Evolutionary conservation across 2,113 vertebrate species (phyloP).

Genomic region (Bucco capensis): DNA sequence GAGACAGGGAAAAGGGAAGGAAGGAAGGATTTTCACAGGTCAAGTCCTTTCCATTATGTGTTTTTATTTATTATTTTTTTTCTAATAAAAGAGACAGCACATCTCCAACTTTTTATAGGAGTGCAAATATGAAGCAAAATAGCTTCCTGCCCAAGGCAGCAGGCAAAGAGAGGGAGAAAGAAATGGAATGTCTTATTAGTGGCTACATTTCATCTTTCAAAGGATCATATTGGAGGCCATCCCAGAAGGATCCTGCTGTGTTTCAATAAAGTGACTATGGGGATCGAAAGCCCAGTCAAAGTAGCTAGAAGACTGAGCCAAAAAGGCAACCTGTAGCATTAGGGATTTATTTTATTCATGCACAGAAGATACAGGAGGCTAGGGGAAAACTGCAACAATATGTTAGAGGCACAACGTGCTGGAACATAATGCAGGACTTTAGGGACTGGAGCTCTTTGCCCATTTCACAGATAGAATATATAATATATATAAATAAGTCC

Average conservation of each 20-base stretch:
- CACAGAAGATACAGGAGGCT: neutral
- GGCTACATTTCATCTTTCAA: conserved; percentile 56
- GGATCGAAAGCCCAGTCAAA: neutral
- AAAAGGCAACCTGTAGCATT: neutral
- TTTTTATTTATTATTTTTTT: neutral
- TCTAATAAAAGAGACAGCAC: neutral
- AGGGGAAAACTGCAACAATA: neutral
- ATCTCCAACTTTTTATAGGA: neutral
- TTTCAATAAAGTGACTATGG: conserved; percentile 26
- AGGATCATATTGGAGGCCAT: conserved; percentile 48
- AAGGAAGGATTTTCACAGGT: neutral
- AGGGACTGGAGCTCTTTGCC: neutral
- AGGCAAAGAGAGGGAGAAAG: neutral
- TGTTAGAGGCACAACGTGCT: neutral
- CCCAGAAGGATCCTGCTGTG: conserved; percentile 62
- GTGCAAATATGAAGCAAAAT: neutral
- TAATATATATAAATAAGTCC: neutral
- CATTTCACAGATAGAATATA: neutral
- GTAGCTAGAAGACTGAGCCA: conserved; percentile 18
- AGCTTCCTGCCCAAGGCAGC: neutral
- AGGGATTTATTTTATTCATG: conserved; percentile 5
- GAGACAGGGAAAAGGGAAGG: neutral
- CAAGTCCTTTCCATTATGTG: neutral
- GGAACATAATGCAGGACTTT: neutral
- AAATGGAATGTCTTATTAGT: conserved; percentile 25